Conservation (phyloP, 2,888 invertebrate genomes). For the Poecilobothrus nobilitatus region DNA sequence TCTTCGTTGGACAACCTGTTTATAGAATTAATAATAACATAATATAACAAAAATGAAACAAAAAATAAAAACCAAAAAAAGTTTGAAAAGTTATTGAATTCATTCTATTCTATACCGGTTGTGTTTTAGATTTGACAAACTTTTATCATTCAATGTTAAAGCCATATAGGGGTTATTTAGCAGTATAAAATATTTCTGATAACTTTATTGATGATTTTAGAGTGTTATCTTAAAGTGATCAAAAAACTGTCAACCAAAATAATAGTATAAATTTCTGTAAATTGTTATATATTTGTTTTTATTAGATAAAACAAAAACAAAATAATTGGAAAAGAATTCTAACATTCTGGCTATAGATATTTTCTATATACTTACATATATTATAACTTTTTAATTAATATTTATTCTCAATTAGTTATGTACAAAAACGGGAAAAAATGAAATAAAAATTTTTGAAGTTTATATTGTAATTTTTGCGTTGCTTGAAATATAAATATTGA, state of each 20-base stretch:
- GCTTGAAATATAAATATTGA: too few species aligned
- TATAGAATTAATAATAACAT: too few species aligned
- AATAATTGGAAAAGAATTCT: background rate
- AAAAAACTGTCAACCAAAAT: background rate
- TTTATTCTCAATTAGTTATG: background rate
- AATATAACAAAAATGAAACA: background rate
- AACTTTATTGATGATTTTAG: background rate
- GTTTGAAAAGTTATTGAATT: background rate
- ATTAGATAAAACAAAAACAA: background rate
- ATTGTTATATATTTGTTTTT: background rate
- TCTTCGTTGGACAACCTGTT: too few species aligned
- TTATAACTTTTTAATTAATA: background rate
- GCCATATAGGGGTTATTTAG: background rate
- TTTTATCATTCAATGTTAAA: background rate
- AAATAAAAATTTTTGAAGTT: too few species aligned
- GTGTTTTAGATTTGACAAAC: background rate
- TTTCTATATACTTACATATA: background rate
- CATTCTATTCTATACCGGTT: background rate
- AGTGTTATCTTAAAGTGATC: background rate
- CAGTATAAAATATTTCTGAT: background rate
- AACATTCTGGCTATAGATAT: background rate
- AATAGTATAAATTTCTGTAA: background rate
- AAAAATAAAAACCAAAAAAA: background rate
- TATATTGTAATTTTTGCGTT: too few species aligned
- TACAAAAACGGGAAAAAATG: too few species aligned